Percentiles rank a stretch among this genome's conserved stretches.
phyloP scores from a whole-genome alignment of 2,113 vertebrate species.

The Ammodytes marinus region DNA sequence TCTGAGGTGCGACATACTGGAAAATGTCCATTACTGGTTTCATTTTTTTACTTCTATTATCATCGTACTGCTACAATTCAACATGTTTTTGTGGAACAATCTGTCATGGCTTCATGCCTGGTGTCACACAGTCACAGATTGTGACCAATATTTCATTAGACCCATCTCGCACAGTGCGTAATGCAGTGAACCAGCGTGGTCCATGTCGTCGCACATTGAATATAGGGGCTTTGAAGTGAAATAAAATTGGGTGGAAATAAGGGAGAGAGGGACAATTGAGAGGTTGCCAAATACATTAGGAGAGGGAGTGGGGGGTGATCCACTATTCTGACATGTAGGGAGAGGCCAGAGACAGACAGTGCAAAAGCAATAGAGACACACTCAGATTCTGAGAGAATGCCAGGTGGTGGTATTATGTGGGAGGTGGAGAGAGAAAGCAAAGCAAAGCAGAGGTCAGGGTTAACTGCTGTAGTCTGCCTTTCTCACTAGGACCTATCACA shows the following conservation, averaged over 20 bases:
- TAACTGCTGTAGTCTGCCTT: constrained; percentile 71
- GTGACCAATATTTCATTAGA: constrained; percentile 27
- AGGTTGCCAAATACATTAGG: not conserved
- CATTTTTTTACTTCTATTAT: not conserved
- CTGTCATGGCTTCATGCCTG: constrained; percentile 4
- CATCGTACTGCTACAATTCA: not conserved
- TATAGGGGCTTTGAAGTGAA: not conserved
- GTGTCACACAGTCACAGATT: constrained; percentile 19
- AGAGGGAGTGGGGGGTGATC: not conserved
- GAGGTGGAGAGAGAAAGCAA: constrained; percentile 42
- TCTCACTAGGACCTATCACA: constrained; percentile 74
- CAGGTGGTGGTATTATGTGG: constrained; percentile 45
- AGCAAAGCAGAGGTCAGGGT: constrained; percentile 68
- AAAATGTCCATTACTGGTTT: not conserved
- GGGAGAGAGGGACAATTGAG: constrained; percentile 1
- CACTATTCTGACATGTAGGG: not conserved
- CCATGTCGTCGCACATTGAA: constrained; percentile 1
- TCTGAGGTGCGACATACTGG: not conserved
- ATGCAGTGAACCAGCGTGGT: constrained; percentile 23
- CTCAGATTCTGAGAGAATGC: constrained; percentile 25
- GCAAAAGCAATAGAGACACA: constrained; percentile 6
- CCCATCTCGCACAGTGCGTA: not conserved
- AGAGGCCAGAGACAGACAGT: constrained; percentile 19
- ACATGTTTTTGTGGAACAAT: constrained; percentile 12
- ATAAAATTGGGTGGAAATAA: not conserved